Conservation (phyloP, 2,888 invertebrate species). For the Chesias legatella region DNA sequence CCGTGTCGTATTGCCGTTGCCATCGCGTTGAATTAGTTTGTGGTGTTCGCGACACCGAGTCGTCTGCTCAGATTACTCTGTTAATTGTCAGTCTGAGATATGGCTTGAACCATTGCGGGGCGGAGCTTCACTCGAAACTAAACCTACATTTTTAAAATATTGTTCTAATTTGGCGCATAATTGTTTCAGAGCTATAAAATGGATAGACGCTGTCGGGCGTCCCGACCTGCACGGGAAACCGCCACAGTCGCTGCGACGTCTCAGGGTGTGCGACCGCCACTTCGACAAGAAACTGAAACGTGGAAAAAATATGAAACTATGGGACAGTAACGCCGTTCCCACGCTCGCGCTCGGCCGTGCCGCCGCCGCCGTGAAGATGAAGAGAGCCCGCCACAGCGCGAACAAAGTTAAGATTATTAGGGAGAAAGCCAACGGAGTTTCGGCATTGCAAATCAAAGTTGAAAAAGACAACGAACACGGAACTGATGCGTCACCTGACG, state of each 20-base stretch:
- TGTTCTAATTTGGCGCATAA: too few species aligned
- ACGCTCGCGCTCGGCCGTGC: constrained; percentile 6
- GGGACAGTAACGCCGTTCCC: constrained; percentile 12
- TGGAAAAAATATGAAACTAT: constrained; percentile 13
- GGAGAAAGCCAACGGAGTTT: not conserved
- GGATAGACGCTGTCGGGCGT: constrained; percentile 11
- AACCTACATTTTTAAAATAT: too few species aligned
- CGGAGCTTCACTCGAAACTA: too few species aligned
- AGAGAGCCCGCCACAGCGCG: not conserved
- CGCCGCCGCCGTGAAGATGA: not conserved
- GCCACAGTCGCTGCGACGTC: constrained; percentile 8
- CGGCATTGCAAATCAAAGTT: not conserved
- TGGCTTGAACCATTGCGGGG: too few species aligned
- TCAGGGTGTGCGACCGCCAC: constrained; percentile 16
- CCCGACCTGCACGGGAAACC: constrained; percentile 9
- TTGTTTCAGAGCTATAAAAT: constrained; percentile 14
- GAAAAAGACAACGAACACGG: too few species aligned
- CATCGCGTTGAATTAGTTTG: too few species aligned
- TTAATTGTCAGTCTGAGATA: too few species aligned
- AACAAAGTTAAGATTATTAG: constrained; percentile 3
- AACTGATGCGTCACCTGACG: too few species aligned
- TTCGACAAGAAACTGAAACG: constrained; percentile 6
- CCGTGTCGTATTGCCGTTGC: too few species aligned
- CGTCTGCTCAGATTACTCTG: too few species aligned
- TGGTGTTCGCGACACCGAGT: too few species aligned